Evolutionary conservation across 2,797 vertebrate genomes (phyloP), one percentile per base, ranked within the genome.

Genomic region (Loris lydekkerianus): DNA sequence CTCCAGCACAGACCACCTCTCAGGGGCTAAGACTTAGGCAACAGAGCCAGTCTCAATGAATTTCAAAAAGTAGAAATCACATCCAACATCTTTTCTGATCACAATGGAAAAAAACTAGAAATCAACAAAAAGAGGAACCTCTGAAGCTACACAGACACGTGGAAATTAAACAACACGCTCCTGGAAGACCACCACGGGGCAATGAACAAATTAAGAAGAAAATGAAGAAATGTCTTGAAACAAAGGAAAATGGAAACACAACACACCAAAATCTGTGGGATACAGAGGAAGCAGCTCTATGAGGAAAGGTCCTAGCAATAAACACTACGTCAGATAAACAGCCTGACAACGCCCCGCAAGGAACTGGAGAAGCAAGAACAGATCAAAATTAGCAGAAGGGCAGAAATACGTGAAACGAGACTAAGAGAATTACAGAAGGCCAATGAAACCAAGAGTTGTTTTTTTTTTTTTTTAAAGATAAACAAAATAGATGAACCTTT

Each of bases 211-310:
- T 29, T 43, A 72, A 6, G 3, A 46, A 75, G 40, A 34, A 46
- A 75, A 46, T 67, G 65, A 31, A n/a, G 65, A 67, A 67, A 67
- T n/a, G 17, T 67, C 65, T n/a, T n/a, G 31, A 67, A 67, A n/a
- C 15, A 15, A n/a, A n/a, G 17, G 65, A 18, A 67, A 67, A 67
- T 18, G 31, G 65, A 67, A 67, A n/a, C 31, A 58, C 56, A 18
- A 18, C 65, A 67, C 65, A n/a, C 14, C 40, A 7, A 29, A 75
- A 43, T 75, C 25, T 43, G 25, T 27, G 40, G 72, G 40, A 29
- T 43, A 15, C 25, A 15, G 70, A 0, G 29, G 14, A 43, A 43
- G 37, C 11, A 14, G 23, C 70, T 0, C 1, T 15, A n/a, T 7
- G 25, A 15, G 25, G 72, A 43, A 8, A 75, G 72, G 1, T 9